phyloP scores from a whole-genome alignment of 2,113 vertebrate genomes.

The Psephotus haematonotus region DNA sequence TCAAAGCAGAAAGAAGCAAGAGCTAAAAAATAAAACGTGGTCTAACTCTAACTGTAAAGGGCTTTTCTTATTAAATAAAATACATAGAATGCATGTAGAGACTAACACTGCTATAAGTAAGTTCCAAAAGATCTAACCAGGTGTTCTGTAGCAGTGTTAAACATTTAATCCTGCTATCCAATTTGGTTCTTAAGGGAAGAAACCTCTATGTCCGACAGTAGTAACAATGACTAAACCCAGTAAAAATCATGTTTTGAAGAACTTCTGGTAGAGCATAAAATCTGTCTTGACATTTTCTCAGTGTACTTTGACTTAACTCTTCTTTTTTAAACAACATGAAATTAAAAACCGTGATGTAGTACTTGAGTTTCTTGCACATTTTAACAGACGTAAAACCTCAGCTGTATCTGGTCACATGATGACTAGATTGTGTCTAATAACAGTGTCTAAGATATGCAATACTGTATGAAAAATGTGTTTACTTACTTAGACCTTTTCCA shows the following conservation, averaged over 20 bases:
- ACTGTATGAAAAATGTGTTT: not conserved
- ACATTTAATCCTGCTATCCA: not conserved
- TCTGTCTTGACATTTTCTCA: not conserved
- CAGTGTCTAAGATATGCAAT: not conserved
- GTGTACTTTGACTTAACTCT: not conserved
- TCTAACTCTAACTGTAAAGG: not conserved
- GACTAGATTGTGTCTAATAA: not conserved
- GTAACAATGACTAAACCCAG: not conserved
- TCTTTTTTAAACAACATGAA: not conserved
- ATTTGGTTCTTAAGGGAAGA: not conserved
- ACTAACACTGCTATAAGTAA: not conserved
- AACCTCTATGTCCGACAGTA: not conserved
- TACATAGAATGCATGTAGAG: not conserved
- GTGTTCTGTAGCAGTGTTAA: not conserved
- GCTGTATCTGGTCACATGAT: not conserved
- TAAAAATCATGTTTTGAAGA: not conserved
- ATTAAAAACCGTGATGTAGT: not conserved
- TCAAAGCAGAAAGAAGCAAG: not conserved
- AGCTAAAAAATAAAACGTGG: not conserved
- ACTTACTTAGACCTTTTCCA: not conserved
- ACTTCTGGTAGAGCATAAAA: not conserved
- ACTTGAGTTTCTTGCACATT: not conserved
- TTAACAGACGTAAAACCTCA: not conserved
- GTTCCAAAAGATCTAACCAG: not conserved
- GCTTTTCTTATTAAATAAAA: not conserved